These are phyloP conservation scores for Orthosia gothica DNA, from an alignment of 2,888 invertebrate genomes.

Conservation along the genomic window DNA sequence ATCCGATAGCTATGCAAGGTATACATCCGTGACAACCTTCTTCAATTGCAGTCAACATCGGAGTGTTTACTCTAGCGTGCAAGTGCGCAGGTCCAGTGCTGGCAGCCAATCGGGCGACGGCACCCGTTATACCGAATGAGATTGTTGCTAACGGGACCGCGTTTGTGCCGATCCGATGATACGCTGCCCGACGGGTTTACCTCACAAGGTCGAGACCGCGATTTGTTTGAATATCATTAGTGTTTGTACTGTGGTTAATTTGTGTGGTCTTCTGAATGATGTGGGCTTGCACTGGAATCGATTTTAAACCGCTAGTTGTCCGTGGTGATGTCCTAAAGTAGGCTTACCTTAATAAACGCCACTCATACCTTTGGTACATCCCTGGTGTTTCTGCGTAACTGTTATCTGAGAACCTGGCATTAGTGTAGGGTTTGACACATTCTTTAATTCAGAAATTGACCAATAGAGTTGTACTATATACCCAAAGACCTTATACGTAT, in stretches of 20 bases:
- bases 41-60: constrained; percentile 53
- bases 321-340: neutral
- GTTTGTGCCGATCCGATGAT: constrained; percentile 67
- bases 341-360: neutral
- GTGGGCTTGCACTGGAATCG: constrained; percentile 9
- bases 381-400: too few species aligned
- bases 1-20: constrained; percentile 24
- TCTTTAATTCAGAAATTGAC: too few species aligned
- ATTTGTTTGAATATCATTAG: constrained; percentile 69
- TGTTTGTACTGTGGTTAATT: constrained; percentile 38
- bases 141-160: constrained; percentile 81
- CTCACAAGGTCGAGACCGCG: constrained; percentile 67
- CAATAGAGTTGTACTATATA: too few species aligned
- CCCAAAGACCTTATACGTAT: too few species aligned
- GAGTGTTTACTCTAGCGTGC: constrained; percentile 70
- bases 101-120: constrained; percentile 71
- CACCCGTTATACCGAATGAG: constrained; percentile 79
- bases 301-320: constrained; percentile 9
- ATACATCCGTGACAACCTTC: constrained; percentile 59
- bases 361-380: neutral
- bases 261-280: constrained; percentile 14
- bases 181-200: constrained; percentile 62
- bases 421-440: too few species aligned
- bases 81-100: constrained; percentile 59
- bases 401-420: too few species aligned